Evolutionary conservation across 2,888 invertebrate species (phyloP).

Genomic region (Eremobia ochroleuca): DNA sequence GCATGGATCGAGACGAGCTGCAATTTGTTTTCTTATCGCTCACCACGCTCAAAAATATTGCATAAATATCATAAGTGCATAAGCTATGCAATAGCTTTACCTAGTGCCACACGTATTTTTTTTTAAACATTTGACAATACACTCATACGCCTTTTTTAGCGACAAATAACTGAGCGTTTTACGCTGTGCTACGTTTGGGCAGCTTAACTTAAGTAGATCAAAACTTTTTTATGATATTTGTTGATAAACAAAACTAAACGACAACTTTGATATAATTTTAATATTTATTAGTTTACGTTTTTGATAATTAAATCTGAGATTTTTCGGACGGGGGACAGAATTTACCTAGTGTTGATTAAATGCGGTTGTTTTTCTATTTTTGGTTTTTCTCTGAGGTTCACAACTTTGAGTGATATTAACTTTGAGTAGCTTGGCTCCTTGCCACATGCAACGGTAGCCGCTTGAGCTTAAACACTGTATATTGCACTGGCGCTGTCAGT

Average conservation of each 20-base stretch:
- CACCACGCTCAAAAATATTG: too few species aligned
- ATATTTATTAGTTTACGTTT: not conserved
- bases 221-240: not conserved
- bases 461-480: conserved; percentile 32
- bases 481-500: conserved; percentile 37
- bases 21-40: too few species aligned
- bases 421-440: conserved; percentile 42
- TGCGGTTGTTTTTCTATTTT: not conserved
- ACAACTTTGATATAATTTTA: not conserved
- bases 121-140: too few species aligned
- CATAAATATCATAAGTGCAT: too few species aligned
- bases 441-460: conserved; percentile 43
- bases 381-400: conserved; percentile 2
- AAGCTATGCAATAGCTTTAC: too few species aligned
- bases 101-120: too few species aligned
- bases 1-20: too few species aligned
- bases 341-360: not conserved
- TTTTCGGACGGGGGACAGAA: not conserved
- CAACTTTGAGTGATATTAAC: conserved; percentile 30
- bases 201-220: too few species aligned
- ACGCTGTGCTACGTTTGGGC: too few species aligned
- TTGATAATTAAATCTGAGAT: not conserved
- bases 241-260: not conserved
- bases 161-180: too few species aligned
- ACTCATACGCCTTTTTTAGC: too few species aligned